phyloP scores from a whole-genome alignment of 2,113 vertebrate species.

The Dromaius novaehollandiae region DNA sequence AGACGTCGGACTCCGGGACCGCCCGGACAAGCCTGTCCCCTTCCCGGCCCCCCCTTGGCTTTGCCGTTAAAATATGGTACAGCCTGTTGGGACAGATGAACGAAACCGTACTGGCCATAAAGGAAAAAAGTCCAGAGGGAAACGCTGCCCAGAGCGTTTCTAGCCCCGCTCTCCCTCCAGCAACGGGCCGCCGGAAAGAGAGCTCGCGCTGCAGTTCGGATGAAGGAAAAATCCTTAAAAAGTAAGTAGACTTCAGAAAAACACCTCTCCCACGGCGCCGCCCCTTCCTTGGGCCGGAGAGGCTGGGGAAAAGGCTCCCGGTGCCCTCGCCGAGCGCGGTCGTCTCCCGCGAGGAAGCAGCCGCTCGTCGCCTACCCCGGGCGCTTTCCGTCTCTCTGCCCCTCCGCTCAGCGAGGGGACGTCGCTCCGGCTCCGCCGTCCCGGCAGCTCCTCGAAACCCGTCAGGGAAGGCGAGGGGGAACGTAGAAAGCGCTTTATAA shows the following conservation, averaged over 20 bases:
- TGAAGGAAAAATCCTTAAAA: not conserved
- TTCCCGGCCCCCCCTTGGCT: not conserved
- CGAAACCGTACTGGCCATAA: conserved; percentile 50
- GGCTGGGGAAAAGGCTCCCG: no score
- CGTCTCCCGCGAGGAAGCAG: no score
- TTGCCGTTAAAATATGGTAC: not conserved
- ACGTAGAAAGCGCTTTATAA: not conserved
- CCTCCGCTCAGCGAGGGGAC: no score
- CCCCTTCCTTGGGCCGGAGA: no score
- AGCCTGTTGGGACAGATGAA: not conserved
- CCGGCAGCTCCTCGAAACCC: not conserved
- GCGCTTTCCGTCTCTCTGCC: not conserved
- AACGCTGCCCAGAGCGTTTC: not conserved
- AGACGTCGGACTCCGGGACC: not conserved
- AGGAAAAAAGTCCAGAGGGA: not conserved
- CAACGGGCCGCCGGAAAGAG: not conserved
- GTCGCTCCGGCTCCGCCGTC: not conserved
- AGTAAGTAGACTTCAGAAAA: not conserved
- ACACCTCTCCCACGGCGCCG: fast-evolving
- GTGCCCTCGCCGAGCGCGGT: no score
- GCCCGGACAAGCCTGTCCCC: not conserved
- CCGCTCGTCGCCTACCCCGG: no score
- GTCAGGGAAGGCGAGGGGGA: not conserved
- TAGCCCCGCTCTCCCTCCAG: not conserved
- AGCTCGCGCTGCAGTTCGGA: not conserved